phyloP scores from a whole-genome alignment of 2,113 vertebrate genomes.

The Thamnaconus septentrionalis region DNA sequence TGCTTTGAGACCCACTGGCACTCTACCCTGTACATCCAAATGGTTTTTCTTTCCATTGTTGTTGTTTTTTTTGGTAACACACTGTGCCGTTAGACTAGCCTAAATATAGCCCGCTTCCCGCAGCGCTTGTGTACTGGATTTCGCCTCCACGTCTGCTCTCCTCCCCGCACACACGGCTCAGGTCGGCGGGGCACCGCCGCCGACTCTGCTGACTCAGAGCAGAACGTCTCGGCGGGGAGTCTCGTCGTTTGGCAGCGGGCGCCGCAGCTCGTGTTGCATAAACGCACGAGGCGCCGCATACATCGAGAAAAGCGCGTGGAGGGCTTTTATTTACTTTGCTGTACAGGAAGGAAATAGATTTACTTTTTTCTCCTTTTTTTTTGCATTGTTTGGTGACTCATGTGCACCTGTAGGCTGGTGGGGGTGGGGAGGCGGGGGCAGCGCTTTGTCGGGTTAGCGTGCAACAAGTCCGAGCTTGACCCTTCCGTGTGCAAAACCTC shows the following conservation, averaged over 20 bases:
- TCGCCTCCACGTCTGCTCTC: conserved; percentile 30
- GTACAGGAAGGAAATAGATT: too few species aligned
- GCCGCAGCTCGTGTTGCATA: conserved; percentile 30
- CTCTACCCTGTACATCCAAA: too few species aligned
- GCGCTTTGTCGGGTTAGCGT: conserved; percentile 21
- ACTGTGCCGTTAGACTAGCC: too few species aligned
- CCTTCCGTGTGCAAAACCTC: conserved; percentile 5
- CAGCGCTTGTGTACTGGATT: conserved; percentile 41
- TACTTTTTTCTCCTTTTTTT: too few species aligned
- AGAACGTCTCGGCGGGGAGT: conserved; percentile 43
- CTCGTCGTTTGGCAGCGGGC: conserved; percentile 25
- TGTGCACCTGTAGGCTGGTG: not conserved
- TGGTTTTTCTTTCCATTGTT: too few species aligned
- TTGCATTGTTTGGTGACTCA: conserved; percentile 31
- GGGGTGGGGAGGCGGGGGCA: not conserved
- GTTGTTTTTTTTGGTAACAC: too few species aligned
- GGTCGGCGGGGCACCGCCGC: conserved; percentile 51
- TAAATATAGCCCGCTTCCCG: conserved; percentile 41
- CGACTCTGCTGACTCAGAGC: conserved; percentile 64
- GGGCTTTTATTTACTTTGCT: conserved; percentile 24
- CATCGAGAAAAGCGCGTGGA: conserved; percentile 25
- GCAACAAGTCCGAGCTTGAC: conserved; percentile 34
- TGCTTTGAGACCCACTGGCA: too few species aligned
- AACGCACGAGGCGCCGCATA: conserved; percentile 32
- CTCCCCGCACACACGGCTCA: conserved; percentile 24